Percentiles rank a stretch among this genome's conserved stretches.
These are phyloP conservation scores for Drosophila arawakana DNA, from an alignment of 1,140 invertebrate genomes.

Conservation along the genomic window DNA sequence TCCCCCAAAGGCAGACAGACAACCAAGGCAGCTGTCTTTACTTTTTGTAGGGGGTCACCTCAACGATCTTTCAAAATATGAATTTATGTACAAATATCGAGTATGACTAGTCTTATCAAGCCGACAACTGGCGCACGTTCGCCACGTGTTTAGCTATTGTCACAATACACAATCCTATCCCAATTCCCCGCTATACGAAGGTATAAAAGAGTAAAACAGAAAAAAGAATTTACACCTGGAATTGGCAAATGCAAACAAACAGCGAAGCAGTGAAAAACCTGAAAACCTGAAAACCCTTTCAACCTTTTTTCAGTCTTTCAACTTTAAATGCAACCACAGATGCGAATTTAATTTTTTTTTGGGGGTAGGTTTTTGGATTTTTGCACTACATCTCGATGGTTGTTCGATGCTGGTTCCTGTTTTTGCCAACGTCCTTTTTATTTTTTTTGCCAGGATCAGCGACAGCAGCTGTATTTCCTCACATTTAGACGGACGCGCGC, in stretches of 20 bases:
- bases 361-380: conserved; percentile 49
- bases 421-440: conserved; percentile 61
- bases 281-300: conserved; percentile 59
- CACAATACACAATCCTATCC: conserved; percentile 25
- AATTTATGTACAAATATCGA: conserved; percentile 42
- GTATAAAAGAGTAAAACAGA: conserved; percentile 6
- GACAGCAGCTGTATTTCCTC: conserved; percentile 76
- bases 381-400: conserved; percentile 51
- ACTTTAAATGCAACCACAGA: conserved; percentile 70
- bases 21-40: conserved; percentile 52
- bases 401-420: conserved; percentile 67
- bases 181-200: conserved; percentile 26
- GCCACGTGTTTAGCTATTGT: conserved; percentile 59
- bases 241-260: conserved; percentile 70
- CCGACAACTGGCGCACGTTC: conserved; percentile 76
- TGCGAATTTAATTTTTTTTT: conserved; percentile 41
- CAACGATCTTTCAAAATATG: conserved; percentile 56
- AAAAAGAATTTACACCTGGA: conserved; percentile 78
- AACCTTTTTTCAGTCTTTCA: conserved; percentile 19
- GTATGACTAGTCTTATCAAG: conserved; percentile 51
- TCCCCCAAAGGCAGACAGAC: conserved; percentile 64
- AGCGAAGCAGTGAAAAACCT: conserved; percentile 15
- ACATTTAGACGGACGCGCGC: conserved; percentile 60
- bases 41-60: conserved; percentile 28
- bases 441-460: conserved; percentile 37